Base-by-base conservation (phyloP, 2,888 invertebrate species). In the Cataglyphis altisquamis region DNA sequence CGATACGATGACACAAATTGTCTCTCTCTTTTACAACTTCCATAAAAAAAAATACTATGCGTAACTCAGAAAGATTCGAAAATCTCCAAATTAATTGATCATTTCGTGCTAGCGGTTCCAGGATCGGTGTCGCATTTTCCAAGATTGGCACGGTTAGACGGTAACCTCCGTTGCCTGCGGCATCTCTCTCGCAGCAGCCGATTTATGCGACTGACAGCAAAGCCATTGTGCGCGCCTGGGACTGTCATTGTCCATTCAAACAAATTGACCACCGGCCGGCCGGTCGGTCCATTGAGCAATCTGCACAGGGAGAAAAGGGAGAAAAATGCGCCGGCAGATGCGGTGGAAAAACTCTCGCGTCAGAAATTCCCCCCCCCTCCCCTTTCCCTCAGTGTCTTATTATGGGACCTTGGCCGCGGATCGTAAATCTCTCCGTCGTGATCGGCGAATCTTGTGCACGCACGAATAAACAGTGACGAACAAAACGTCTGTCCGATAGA, bases 241-340 rank as follows among this genome's bases (percentile, higher is more conserved):
- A 82, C 90, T 87, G 90, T 91, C 89, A 91, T 92, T 91, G 91
- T 92, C 90, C 92, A 88, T 89, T 90, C 92, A 89, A 92, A 92
- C 92, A 92, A 93, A 93, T 93, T 93, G 92, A 92, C 92, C 92
- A 89, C 90, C 91, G 90, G 87, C 87, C 81, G 88, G 88, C 89
- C 86, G 91, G 91, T 91, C 90, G 90, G 86, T 83, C 86, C 91
- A 87, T 91, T 91, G 90, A 91, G 91, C 91, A 90, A 92, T 91
- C 88, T 87, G 87, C 87, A 85, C 85, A 87, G 86, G 85, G 89
- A 92, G 89, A 92, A 92, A 89, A 88, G 89, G 81, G 86, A 88
- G 90, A 86, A 89, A 90, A 86, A 86, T 88, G 55, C 84, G 77
- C 41, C 63, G 82, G 83, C 89, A 92, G 92, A 92, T 92, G 92